Evolutionary conservation across 2,888 invertebrate species (phyloP), one percentile per base, ranked within the genome.

Genomic region (Agriopis leucophaearia): DNA sequence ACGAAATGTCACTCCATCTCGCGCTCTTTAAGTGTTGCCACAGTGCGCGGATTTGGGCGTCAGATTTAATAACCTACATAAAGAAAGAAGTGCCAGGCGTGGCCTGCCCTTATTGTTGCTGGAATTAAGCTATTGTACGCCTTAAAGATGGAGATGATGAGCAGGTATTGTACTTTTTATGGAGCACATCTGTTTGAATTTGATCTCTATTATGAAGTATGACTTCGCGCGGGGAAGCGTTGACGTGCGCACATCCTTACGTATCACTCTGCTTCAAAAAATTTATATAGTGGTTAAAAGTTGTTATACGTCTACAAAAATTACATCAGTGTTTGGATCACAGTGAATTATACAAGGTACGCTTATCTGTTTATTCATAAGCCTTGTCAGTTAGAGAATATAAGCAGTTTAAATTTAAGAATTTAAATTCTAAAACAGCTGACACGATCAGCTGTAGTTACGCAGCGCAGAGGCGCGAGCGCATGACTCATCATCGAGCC

Each of bases 1-100:
- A 75, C 70, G 76, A 75, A 75, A 72, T 73, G 83, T 80, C 83
- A 79, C 77, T 75, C 70, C 58, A 66, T 71, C 65, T 51, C 47
- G 27, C 27, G 27, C 27, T 27, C 5, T 27, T 27, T 5, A 44
- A 60, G 42, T 57, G n/a, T 64, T 57, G 13, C 50, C 50, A 45
- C 64, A 15, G 42, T 35, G 36, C 44, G 47, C 74, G 72, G 69
- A 79, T 80, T 77, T 73, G 51, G 71, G 75, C 74, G 71, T 81
- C 75, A 77, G 73, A 61, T 78, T 73, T 75, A 78, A 72, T 72
- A 66, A 70, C 74, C 74, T 64, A 74, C 73, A 78, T 74, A 78
- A 76, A 76, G 72, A 66, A 61, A 63, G 66, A 75, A 78, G 78
- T 74, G 74, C 73, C 71, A 70, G 71, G 69, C 51, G 70, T 65